Conservation (phyloP, 2,888 invertebrate genomes). For the Rotaria sp. region DNA sequence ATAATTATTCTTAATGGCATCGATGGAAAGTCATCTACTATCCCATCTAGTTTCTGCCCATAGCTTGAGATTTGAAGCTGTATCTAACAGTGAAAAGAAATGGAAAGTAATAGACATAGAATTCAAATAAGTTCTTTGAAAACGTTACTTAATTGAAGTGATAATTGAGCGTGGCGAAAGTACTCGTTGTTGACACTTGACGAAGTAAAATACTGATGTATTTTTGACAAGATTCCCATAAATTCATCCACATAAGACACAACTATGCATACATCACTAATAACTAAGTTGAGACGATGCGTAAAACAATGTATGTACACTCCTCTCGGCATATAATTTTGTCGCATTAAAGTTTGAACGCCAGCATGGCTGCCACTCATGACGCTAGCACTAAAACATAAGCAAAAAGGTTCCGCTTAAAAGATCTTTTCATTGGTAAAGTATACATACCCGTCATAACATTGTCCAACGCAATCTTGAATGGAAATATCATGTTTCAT, state of each 20-base stretch:
- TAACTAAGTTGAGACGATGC: background rate
- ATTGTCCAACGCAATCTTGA: background rate
- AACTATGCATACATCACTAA: background rate
- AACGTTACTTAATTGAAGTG: background rate
- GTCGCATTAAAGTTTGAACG: background rate
- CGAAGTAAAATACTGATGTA: background rate
- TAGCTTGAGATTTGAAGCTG: background rate
- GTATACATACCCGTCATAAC: background rate
- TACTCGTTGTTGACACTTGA: background rate
- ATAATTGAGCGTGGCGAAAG: background rate
- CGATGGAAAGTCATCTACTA: background rate
- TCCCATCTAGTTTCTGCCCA: background rate
- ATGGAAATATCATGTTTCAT: background rate
- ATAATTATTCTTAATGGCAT: background rate
- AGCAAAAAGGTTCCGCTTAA: too few species aligned
- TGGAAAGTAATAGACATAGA: background rate
- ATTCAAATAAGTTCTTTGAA: background rate
- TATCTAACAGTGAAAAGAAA: background rate
- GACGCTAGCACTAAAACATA: background rate
- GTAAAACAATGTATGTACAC: background rate
- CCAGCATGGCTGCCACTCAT: background rate
- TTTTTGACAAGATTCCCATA: background rate
- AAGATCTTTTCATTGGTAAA: background rate
- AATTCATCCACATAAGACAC: background rate
- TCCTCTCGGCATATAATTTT: background rate